Base-by-base conservation (phyloP, 2,113 vertebrate species). In the Lagenorhynchus albirostris region DNA sequence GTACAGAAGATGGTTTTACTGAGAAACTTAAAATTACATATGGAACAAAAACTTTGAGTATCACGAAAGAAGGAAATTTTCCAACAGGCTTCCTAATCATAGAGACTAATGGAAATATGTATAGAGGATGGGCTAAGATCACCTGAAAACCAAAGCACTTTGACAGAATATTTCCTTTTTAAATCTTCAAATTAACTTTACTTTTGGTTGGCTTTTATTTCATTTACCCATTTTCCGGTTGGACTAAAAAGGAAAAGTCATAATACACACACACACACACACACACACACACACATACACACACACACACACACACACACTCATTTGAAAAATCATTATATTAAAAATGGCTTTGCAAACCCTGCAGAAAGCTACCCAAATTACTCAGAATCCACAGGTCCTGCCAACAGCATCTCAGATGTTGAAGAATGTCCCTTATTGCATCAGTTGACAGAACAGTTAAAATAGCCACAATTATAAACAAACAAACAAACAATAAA, bases 321-420 rank as follows among this genome's bases (percentile, higher is more conserved):
- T 89, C 53, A 93, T 95, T 95, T 95, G 67, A 96, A 95, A 96
- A 89, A 41, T 89, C 29, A 90, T 94, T 79, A 44, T 55, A 55
- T 80, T 96, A 94, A 96, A 97, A 97, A 84, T 63, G 38, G 15
- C 29, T 95, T 95, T 97, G 84, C 74, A 68, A 92, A 65, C 4
- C 14, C 55, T 96, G 29, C 41, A 25, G 79, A 89, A 94, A 96
- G 26, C 44, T 74, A 83, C 36, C 33, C 31, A 96, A 77, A 83
- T 88, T 74, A 85, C 20, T 83, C 29, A 80, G 41, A 26, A 90
- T 84, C 31, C 84, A 81, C 13, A 93, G 87, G 25, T 44, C 33
- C 55, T 83, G 53, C 74, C 90, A 68, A 85, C 0, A 84, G 41
- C 80, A 96, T 65, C 84, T 94, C 50, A 80, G 58, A 87, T 93